Evolutionary conservation across 2,113 vertebrate genomes (phyloP), one percentile per base, ranked within the genome.

Genomic region (Aphyosemion australe): DNA sequence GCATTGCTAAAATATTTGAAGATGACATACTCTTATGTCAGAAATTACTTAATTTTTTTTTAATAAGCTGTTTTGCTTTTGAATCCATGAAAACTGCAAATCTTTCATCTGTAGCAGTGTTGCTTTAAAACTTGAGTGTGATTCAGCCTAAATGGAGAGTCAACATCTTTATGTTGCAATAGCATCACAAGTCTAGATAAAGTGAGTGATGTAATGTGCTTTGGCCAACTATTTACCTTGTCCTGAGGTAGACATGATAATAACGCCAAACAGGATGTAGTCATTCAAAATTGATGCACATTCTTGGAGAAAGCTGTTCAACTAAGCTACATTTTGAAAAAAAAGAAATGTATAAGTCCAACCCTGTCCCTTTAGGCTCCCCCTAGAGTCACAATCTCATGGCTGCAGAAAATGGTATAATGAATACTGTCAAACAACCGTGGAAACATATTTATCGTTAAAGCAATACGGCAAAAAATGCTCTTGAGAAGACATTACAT

Each of bases 131-230:
- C 32, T 20, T 39, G 1, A 41, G 11, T n/a, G 74, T 43, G 26
- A 62, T 52, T 32, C 71, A 80, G 77, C 56, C 73, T 84, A 80
- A 87, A 77, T 76, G 57, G 77, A 74, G 68, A 84, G 76, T 26
- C 26, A 26, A 77, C 48, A 50, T 76, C 72, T 61, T 50, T 13
- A 42, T 26, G 52, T 60, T 77, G 52, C 68, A 69, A 61, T 42
- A 70, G 63, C 71, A 72, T 56, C 79, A 56, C 72, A 72, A 15
- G 78, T 69, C 16, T 42, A 64, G 65, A 66, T 60, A 80, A 49
- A 32, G 12, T 5, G 52, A 83, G 45, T 26, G 43, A 76, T 81
- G 53, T 20, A 67, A 72, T 84, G 75, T 81, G 76, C 56, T 48
- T 34, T 20, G 34, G 47, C 16, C 58, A 21, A 26, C 51, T 67